Conservation (phyloP, 2,113 vertebrate species). For the Acanthisitta chloris region DNA sequence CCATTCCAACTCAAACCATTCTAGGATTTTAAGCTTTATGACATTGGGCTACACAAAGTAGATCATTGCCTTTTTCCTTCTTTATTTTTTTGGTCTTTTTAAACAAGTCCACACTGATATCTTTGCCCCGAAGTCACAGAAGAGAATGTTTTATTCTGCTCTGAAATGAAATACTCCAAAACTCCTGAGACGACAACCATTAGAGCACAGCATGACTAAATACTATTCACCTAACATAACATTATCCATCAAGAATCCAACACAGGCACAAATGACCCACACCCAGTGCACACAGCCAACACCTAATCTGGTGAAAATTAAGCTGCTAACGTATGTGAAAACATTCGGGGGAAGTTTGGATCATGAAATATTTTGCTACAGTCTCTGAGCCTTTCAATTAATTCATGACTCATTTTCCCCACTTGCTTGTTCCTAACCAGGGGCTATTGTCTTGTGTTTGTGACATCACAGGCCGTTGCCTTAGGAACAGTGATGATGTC, state of each 20-base stretch:
- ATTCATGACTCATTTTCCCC: conserved; percentile 12
- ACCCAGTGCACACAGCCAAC: neutral
- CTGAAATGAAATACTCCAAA: neutral
- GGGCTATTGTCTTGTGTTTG: conserved; percentile 52
- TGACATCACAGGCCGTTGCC: conserved; percentile 55
- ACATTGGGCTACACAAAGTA: too few relatives aligned
- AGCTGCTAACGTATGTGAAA: neutral
- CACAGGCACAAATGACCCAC: neutral
- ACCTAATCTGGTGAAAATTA: neutral
- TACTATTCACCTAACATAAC: neutral
- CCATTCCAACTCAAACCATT: too few relatives aligned
- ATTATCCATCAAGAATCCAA: neutral
- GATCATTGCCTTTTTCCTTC: neutral
- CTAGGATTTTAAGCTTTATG: too few relatives aligned
- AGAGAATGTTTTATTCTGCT: neutral
- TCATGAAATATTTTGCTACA: neutral
- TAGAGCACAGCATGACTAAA: neutral
- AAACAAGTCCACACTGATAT: accelerated
- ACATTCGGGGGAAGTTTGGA: neutral
- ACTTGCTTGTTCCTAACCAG: neutral
- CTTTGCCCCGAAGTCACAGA: neutral
- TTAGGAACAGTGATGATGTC: conserved; percentile 35
- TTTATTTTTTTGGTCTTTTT: neutral
- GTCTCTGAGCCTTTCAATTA: neutral
- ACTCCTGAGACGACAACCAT: neutral